A percentile compares a stretch with the other conserved stretches of the same genome.
phyloP scores from a whole-genome alignment of 2,113 vertebrate species.

The Plecturocebus donacophilus region DNA sequence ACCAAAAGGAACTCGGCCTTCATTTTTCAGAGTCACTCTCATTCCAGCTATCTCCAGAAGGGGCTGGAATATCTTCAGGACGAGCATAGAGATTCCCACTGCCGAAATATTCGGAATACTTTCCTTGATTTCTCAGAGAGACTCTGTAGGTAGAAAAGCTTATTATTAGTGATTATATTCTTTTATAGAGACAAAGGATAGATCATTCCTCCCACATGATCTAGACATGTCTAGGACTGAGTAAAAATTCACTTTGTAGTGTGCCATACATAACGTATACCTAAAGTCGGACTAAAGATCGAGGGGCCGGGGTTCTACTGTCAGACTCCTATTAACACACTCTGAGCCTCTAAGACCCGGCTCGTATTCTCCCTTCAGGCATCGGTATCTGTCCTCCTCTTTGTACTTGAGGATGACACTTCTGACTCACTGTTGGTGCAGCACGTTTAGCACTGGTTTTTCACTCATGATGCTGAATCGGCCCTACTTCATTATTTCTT shows the following conservation, averaged over 20 bases:
- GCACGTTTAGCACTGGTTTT: not conserved
- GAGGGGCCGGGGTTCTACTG: not conserved
- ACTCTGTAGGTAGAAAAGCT: slow-evolving; percentile 81
- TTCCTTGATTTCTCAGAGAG: slow-evolving; percentile 94
- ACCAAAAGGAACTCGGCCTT: not conserved
- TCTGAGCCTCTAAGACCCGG: accelerated
- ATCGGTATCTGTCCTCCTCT: not conserved
- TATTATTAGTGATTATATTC: slow-evolving; percentile 45
- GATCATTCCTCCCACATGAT: not conserved
- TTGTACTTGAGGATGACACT: not conserved
- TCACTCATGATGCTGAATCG: not conserved
- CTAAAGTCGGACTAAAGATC: not conserved
- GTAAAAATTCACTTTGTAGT: not conserved
- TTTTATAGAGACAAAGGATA: slow-evolving; percentile 17
- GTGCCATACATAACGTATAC: not conserved
- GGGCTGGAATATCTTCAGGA: slow-evolving; percentile 77
- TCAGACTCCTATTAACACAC: not conserved
- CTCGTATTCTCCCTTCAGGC: not conserved
- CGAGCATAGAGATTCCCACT: slow-evolving; percentile 91
- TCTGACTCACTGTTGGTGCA: too few species aligned
- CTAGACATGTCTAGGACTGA: not conserved
- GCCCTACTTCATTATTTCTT: not conserved
- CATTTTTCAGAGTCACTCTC: not conserved
- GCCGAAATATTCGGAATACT: slow-evolving; percentile 95
- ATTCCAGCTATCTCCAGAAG: slow-evolving; percentile 21